These are phyloP conservation scores for Chydorus sphaericus DNA, from an alignment of 2,888 invertebrate species.

Conservation along the genomic window DNA sequence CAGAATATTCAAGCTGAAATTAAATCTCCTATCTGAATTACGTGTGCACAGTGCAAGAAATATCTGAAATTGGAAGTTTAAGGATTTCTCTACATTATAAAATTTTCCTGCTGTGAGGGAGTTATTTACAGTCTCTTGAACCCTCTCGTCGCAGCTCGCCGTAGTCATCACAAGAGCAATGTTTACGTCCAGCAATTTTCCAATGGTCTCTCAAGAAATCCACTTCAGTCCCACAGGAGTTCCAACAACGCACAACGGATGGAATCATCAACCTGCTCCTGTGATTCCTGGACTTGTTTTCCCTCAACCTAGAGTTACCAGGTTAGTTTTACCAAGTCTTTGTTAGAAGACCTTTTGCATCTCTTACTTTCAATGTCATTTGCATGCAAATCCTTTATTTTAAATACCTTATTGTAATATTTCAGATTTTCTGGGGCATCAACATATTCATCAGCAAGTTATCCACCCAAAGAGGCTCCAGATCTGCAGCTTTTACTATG, in stretches of 20 bases:
- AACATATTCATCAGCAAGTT: not conserved
- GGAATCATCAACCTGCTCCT: conserved; percentile 12
- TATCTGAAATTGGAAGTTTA: not conserved
- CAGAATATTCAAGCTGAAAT: too few relatives aligned
- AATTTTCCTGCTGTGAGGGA: not conserved
- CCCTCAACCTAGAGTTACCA: not conserved
- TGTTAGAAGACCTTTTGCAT: too few relatives aligned
- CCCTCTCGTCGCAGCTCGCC: not conserved
- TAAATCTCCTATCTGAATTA: not conserved
- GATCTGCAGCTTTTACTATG: too few relatives aligned
- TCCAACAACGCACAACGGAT: not conserved
- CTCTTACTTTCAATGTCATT: not conserved
- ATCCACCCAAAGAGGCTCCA: not conserved
- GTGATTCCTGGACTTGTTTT: conserved; percentile 11
- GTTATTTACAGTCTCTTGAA: not conserved
- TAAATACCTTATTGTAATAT: not conserved
- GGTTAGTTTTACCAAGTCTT: not conserved
- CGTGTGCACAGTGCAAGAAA: not conserved
- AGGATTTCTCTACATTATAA: not conserved
- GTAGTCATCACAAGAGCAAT: not conserved
- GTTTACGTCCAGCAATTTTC: not conserved
- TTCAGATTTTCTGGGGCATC: conserved; percentile 1
- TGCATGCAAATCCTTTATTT: not conserved
- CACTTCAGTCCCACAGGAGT: not conserved
- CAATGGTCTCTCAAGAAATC: not conserved